Percentiles rank a stretch among this genome's conserved stretches.
Evolutionary conservation across 1,140 invertebrate genomes (phyloP).

Genomic region (Anthonomus grandis): DNA sequence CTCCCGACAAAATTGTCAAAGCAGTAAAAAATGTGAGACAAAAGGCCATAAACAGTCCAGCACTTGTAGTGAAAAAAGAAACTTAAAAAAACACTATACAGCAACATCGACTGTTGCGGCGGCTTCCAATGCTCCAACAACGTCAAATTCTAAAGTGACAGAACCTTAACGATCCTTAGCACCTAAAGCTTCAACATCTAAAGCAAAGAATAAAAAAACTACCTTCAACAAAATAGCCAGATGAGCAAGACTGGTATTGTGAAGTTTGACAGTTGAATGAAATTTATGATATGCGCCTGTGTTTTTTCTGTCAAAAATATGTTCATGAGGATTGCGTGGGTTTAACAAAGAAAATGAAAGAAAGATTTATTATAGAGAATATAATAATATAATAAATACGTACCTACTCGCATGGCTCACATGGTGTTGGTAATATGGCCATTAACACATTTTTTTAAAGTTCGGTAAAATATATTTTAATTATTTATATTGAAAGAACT

Average conservation of each 20-base stretch:
- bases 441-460: neutral
- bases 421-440: neutral
- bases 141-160: no score
- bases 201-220: no score
- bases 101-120: no score
- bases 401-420: no score
- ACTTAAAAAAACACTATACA: neutral
- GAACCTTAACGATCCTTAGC: no score
- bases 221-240: neutral
- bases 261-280: neutral
- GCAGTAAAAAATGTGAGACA: no score
- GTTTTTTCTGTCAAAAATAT: constrained; percentile 6
- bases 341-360: neutral
- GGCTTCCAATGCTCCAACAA: no score
- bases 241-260: neutral
- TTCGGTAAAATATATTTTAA: neutral
- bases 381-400: no score
- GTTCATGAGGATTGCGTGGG: neutral
- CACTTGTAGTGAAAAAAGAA: no score
- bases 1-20: neutral
- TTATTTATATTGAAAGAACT: neutral
- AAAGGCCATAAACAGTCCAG: neutral
- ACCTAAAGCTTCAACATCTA: no score
- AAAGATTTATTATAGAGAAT: neutral
- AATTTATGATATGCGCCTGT: constrained; percentile 4